phyloP scores from a whole-genome alignment of 2,797 vertebrate species.

The Tympanoctomys barrerae region DNA sequence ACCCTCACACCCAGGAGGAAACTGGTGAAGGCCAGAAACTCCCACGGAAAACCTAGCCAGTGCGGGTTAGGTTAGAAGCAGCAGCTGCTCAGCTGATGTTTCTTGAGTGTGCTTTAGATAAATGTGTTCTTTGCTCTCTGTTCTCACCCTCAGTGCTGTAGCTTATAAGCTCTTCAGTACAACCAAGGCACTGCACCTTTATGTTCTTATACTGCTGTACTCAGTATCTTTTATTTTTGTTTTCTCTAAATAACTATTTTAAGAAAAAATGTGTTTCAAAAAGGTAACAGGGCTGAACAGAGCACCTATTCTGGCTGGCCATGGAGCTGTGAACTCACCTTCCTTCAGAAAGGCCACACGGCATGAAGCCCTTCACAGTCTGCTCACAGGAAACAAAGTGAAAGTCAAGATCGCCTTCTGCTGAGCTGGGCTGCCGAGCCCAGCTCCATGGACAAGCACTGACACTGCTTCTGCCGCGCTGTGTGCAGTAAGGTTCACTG shows the following conservation, averaged over 20 bases:
- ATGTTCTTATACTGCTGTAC: conserved; percentile 62
- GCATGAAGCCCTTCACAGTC: conserved; percentile 85
- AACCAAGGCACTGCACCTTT: conserved; percentile 80
- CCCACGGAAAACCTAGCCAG: fast-evolving
- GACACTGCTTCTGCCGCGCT: conserved; percentile 75
- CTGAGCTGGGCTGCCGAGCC: conserved; percentile 13
- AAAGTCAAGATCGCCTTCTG: conserved; percentile 56
- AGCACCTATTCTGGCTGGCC: conserved; percentile 81
- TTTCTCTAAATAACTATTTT: conserved; percentile 77
- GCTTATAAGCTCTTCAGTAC: conserved; percentile 52
- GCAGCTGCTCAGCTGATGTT: conserved; percentile 69
- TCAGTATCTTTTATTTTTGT: background rate
- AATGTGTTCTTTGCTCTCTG: background rate
- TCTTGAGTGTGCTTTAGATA: conserved; percentile 16
- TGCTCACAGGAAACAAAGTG: conserved; percentile 81
- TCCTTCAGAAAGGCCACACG: conserved; percentile 80
- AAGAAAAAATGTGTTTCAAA: conserved; percentile 65
- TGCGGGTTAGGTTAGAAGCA: conserved; percentile 55
- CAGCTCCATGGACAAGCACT: conserved; percentile 76
- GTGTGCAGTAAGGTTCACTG: conserved; percentile 83
- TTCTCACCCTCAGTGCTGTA: conserved; percentile 26
- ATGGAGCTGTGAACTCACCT: conserved; percentile 70
- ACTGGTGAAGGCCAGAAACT: background rate
- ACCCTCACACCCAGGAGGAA: background rate
- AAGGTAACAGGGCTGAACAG: conserved; percentile 36